Base-by-base conservation (phyloP, 2,888 invertebrate genomes). In the Drosophila falleni region DNA sequence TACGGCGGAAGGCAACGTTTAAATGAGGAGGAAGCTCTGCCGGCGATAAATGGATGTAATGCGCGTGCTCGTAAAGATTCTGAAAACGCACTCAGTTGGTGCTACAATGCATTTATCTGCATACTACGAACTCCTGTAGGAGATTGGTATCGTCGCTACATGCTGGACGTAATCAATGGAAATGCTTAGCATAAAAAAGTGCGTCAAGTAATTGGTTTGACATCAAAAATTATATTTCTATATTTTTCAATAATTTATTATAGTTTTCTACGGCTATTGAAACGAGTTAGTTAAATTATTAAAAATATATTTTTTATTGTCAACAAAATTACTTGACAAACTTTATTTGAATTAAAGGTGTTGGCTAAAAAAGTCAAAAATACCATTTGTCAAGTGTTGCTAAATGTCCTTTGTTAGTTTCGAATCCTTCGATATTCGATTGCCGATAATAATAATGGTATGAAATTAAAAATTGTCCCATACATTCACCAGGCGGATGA, bases 91-190 rank as follows among this genome's bases (percentile, higher is more conserved):
- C 9, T n/a, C 9, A 51, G 47, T 15, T 68, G 68, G 60, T 76
- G 75, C 42, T 76, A 72, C 13, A 35, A 23, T 13, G 68, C 68
- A 1, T 76, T 76, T 9, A 35, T 11, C 6, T 78, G 78, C 16
- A 72, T 78, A 10, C 26, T 78, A 31, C 33, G 42, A 15, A 72
- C 80, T 1, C 26, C 59, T 0, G 80, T 78, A 19, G 78, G 78
- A 10, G 49, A 63, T 11, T 78, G 78, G 80, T 78, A 60, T 47
- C 68, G 72, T 5, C 64, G 61, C 2, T 64, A 76, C 39, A 76
- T 78, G 64, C 41, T 47, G 33, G 74, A 73, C n/a, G 65, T 76
- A 1, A 73, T 76, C 16, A 76, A 78, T 53, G 69, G 64, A 19
- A 74, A 74, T 15, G 73, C 55, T 10, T 71, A 56, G 29, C 8